Evolutionary conservation across 2,113 vertebrate species (phyloP), one percentile per base, ranked within the genome.

Genomic region (Perca flavescens): DNA sequence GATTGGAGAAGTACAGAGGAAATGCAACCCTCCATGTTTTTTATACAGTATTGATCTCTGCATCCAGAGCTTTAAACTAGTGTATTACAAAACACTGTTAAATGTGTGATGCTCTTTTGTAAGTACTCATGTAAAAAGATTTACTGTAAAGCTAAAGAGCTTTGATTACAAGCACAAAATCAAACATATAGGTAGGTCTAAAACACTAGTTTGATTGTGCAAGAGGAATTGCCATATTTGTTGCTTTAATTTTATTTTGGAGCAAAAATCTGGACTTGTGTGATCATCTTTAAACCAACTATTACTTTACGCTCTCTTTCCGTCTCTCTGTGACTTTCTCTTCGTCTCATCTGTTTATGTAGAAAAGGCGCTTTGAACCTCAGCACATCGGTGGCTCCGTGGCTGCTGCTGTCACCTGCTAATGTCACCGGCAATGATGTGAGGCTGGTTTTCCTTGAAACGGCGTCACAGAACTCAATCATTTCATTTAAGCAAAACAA

Each of bases 381-480:
- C 56, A 0, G 79, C 4, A 63, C 80, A 62, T 79, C 46, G 57
- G 70, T 47, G 43, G 72, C 73, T 91, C 80, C 49, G 80, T 34
- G 64, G 84, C 83, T 66, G 77, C 72, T 2, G 79, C 89, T 86
- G 86, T 91, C 91, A 86, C 87, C 87, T 74, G 89, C 84, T 94
- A 93, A 93, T 93, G 89, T 93, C 90, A 93, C 75, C 54, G 76
- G 82, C 85, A 87, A 92, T 89, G 90, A 93, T 88, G 86, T 85
- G 83, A 89, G 86, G 72, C 81, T 67, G 79, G 3, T 65, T 64
- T 76, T 65, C 82, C 82, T 84, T 88, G 82, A 80, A 89, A 83
- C 50, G 43, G 65, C 77, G 40, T 82, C 82, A 86, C 74, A 13
- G 66, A 80, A 76, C 90, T 90, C 91, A 85, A 90, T 91, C 90